phyloP scores from a whole-genome alignment of 2,888 invertebrate genomes.

The Luperina nickerlii region DNA sequence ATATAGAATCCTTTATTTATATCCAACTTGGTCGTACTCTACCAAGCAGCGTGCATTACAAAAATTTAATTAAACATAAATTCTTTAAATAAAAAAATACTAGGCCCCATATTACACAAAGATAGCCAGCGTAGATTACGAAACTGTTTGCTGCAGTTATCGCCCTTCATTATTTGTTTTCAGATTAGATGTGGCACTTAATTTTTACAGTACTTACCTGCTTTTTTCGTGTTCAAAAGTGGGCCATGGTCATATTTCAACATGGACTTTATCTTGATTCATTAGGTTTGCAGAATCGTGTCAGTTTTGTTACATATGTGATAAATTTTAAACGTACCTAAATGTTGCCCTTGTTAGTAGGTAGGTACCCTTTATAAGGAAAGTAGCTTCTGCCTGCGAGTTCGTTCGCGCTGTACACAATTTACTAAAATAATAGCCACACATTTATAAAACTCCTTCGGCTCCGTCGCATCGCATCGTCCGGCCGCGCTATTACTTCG shows the following conservation, averaged over 20 bases:
- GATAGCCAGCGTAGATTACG: constrained; percentile 71
- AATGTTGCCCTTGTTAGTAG: neutral
- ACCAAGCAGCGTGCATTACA: neutral
- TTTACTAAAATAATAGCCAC: neutral
- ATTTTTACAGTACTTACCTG: constrained; percentile 73
- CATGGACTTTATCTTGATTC: constrained; percentile 67
- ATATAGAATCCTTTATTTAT: neutral
- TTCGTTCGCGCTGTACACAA: neutral
- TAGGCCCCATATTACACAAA: constrained; percentile 36
- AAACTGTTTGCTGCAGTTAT: constrained; percentile 83
- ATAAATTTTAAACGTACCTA: constrained; percentile 10
- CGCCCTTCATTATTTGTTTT: constrained; percentile 84
- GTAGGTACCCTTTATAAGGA: neutral
- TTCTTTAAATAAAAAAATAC: constrained; percentile 40
- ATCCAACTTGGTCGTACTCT: neutral
- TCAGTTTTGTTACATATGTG: constrained; percentile 36
- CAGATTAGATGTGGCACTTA: constrained; percentile 82
- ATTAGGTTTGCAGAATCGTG: constrained; percentile 61
- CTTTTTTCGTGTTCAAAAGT: constrained; percentile 70
- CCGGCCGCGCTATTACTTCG: neutral
- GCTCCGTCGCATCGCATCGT: neutral
- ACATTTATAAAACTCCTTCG: neutral
- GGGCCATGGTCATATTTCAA: constrained; percentile 81
- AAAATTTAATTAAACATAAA: constrained; percentile 15
- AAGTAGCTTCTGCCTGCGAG: neutral